These are phyloP conservation scores for Chinchilla lanigera DNA, from an alignment of 2,113 vertebrate species.

Conservation along the genomic window DNA sequence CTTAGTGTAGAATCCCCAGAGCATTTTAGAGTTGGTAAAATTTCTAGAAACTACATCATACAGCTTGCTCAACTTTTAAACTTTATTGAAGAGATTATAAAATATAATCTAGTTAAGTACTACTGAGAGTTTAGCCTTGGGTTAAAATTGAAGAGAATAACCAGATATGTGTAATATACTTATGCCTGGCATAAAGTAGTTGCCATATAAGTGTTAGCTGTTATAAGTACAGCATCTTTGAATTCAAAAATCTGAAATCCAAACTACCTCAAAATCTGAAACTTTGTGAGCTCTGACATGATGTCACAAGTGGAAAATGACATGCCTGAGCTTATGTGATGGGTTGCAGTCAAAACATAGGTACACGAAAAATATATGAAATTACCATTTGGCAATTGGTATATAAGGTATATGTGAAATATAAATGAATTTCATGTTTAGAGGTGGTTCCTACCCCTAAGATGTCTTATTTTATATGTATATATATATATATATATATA, in stretches of 20 bases:
- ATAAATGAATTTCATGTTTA: not conserved
- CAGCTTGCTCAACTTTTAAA: not conserved
- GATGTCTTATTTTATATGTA: not conserved
- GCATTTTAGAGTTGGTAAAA: not conserved
- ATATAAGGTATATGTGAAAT: not conserved
- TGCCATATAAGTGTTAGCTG: not conserved
- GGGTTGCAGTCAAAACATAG: not conserved
- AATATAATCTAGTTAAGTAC: not conserved
- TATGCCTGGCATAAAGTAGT: not conserved
- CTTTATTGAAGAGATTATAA: not conserved
- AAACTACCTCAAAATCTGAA: not conserved
- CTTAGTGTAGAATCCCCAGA: not conserved
- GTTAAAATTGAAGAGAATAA: not conserved
- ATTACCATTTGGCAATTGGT: not conserved
- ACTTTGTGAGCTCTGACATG: not conserved
- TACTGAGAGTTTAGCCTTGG: not conserved
- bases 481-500: too few relatives aligned
- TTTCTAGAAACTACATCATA: not conserved
- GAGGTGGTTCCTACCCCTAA: not conserved
- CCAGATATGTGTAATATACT: not conserved
- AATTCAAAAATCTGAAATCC: not conserved
- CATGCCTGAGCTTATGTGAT: not conserved
- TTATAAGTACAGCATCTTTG: not conserved
- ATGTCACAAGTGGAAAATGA: not conserved
- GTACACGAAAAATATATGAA: not conserved